Evolutionary conservation across 2,113 vertebrate genomes (phyloP).

Genomic region (Protobothrops flavoviridis): DNA sequence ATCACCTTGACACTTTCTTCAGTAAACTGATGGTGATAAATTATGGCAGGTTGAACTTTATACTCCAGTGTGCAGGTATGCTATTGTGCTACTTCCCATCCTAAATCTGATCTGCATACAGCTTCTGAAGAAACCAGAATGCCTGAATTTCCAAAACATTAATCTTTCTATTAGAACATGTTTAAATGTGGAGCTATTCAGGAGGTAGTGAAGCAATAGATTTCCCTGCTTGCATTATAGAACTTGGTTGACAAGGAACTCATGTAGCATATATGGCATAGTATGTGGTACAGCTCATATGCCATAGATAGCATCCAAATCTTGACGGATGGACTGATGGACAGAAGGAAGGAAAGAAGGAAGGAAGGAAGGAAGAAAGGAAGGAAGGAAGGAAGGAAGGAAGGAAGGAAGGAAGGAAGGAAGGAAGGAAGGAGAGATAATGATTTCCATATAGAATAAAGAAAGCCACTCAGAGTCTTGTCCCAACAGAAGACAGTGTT

Average conservation of each 20-base stretch:
- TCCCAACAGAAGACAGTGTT: neutral
- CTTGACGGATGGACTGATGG: neutral
- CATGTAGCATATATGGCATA: neutral
- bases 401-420: neutral
- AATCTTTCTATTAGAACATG: neutral
- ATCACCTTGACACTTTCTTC: conserved; percentile 20
- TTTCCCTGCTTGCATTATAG: neutral
- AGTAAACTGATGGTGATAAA: conserved; percentile 21
- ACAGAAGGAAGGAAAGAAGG: too few species aligned
- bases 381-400: neutral
- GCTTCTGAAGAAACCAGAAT: neutral
- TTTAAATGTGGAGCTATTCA: neutral
- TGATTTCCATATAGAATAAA: neutral
- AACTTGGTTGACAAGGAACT: neutral
- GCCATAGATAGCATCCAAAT: neutral
- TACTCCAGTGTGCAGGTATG: neutral
- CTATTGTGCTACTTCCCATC: neutral
- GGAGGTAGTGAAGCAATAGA: neutral
- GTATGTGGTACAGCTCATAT: neutral
- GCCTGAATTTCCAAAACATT: neutral
- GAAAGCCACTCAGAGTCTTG: neutral
- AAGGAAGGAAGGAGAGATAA: neutral
- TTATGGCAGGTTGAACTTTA: conserved; percentile 1
- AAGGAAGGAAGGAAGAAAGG: too few species aligned
- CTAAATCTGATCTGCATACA: neutral